phyloP scores from a whole-genome alignment of 2,113 vertebrate genomes.

The Chrysemys picta region DNA sequence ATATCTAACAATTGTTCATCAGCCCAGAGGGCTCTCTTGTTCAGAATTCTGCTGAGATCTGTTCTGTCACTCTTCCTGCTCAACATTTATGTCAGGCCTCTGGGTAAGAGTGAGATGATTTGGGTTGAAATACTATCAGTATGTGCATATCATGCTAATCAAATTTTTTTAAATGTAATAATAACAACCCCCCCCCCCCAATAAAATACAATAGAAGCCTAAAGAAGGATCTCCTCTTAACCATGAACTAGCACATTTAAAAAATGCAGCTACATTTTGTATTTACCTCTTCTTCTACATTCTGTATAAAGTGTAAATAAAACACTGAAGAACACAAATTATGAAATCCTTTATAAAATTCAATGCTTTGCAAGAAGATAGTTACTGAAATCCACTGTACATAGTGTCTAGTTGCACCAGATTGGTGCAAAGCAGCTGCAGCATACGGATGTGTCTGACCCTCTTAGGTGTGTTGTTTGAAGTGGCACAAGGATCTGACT shows the following conservation, averaged over 20 bases:
- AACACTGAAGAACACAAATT: neutral
- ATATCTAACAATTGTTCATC: neutral
- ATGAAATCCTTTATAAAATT: neutral
- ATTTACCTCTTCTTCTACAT: neutral
- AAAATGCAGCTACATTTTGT: neutral
- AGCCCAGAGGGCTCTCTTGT: neutral
- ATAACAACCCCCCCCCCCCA: neutral
- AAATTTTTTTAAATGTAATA: neutral
- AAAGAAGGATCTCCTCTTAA: neutral
- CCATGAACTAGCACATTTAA: neutral
- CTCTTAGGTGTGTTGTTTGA: neutral
- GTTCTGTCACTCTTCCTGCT: neutral
- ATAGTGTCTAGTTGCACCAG: fast-evolving
- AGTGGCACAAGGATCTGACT: neutral
- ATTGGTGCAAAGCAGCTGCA: neutral
- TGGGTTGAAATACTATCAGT: neutral
- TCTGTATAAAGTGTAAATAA: neutral
- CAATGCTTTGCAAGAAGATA: neutral
- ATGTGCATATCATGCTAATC: neutral
- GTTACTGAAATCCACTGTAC: neutral
- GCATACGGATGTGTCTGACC: fast-evolving
- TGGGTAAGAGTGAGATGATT: neutral
- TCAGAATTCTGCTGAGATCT: neutral
- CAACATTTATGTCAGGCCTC: neutral
- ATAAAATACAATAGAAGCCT: neutral